phyloP scores from a whole-genome alignment of 2,113 vertebrate species.

The Semnornis frantzii region DNA sequence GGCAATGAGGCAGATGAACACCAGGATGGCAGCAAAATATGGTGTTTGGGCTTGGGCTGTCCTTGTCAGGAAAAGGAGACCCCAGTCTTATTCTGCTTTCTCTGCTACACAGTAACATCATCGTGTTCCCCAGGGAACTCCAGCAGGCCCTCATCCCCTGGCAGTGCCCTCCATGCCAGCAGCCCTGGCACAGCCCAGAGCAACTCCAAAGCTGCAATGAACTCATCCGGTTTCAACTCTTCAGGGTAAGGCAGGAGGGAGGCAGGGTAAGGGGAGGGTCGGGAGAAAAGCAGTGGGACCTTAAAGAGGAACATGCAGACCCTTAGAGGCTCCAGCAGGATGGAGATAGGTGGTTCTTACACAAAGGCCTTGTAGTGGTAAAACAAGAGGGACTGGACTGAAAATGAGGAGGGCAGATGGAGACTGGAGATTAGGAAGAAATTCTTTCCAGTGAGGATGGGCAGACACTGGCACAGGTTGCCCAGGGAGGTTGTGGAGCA shows the following conservation, averaged over 20 bases:
- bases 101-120: constrained; percentile 73
- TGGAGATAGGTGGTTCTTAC: fast-evolving
- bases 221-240: constrained; percentile 77
- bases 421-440: no score
- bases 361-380: no score
- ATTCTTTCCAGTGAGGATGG: no score
- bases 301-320: neutral
- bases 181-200: constrained; percentile 77
- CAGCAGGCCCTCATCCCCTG: constrained; percentile 80
- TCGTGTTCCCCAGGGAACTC: constrained; percentile 81
- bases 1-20: neutral
- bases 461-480: no score
- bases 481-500: no score
- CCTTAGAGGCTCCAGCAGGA: fast-evolving
- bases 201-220: constrained; percentile 78
- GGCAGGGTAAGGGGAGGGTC: neutral
- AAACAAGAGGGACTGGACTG: no score
- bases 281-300: neutral
- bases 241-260: constrained; percentile 71
- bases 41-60: neutral
- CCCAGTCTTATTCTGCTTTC: constrained; percentile 27
- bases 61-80: neutral
- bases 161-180: constrained; percentile 74
- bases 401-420: no score
- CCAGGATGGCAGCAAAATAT: neutral